Evolutionary conservation across 1,140 invertebrate genomes (phyloP).

Genomic region (Temnothorax longispinosus): DNA sequence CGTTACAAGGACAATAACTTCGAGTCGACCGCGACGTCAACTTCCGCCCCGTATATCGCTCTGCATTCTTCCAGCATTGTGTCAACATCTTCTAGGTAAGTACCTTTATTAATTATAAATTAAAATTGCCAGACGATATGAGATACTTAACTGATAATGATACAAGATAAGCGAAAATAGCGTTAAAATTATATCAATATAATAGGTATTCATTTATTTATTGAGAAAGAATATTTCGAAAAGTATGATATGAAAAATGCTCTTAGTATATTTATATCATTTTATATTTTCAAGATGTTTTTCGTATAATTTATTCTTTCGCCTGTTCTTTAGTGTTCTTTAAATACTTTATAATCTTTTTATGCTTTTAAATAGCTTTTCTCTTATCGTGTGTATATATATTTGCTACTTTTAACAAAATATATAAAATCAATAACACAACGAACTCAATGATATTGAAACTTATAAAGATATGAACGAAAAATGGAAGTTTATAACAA

Average conservation of each 20-base stretch:
- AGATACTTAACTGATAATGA: not conserved
- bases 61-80: not conserved
- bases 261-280: not conserved
- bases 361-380: not conserved
- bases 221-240: not conserved
- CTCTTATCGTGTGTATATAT: not conserved
- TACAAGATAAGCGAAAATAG: no score
- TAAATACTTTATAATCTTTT: not conserved
- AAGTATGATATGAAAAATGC: no score
- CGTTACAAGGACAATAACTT: not conserved
- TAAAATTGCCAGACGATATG: not conserved
- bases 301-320: not conserved
- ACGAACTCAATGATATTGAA: not conserved
- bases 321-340: no score
- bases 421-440: not conserved
- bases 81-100: not conserved
- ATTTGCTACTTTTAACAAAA: conserved; percentile 9
- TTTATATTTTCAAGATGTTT: not conserved
- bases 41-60: not conserved
- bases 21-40: not conserved
- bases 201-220: not conserved
- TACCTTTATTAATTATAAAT: not conserved
- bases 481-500: conserved; percentile 7
- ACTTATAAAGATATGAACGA: not conserved
- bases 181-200: not conserved